Percentiles rank a stretch among this genome's conserved stretches.
phyloP scores from a whole-genome alignment of 2,888 invertebrate genomes.

The Tromatobia lineatoria region DNA sequence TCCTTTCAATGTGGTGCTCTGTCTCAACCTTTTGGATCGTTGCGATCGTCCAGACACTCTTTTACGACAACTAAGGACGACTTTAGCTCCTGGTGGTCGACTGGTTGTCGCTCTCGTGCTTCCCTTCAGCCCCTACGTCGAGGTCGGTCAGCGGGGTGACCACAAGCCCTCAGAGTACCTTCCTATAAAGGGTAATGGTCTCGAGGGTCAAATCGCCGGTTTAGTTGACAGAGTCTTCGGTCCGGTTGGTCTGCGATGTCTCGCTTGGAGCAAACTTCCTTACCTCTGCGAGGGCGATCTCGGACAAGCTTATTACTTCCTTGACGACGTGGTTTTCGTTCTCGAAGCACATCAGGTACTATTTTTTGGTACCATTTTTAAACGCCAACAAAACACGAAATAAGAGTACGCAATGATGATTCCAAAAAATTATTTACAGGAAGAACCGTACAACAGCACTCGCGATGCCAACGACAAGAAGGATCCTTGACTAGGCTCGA shows the following conservation, averaged over 20 bases:
- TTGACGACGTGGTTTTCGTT: conserved; percentile 96
- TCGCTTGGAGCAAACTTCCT: conserved; percentile 95
- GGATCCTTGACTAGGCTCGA: conserved; percentile 23
- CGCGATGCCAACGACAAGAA: conserved; percentile 19
- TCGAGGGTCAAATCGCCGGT: conserved; percentile 93
- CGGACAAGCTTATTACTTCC: conserved; percentile 95
- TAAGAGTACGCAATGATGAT: neutral
- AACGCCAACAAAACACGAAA: no score
- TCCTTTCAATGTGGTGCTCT: conserved; percentile 92
- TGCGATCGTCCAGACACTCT: conserved; percentile 94
- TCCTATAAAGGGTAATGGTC: conserved; percentile 89
- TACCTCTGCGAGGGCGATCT: conserved; percentile 99
- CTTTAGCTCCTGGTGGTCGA: conserved; percentile 91
- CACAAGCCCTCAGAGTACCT: conserved; percentile 91
- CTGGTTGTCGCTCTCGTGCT: conserved; percentile 96
- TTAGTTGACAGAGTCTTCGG: conserved; percentile 89
- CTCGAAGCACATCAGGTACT: conserved; percentile 86
- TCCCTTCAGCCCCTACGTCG: conserved; percentile 98
- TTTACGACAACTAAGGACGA: conserved; percentile 90
- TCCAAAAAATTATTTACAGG: conserved; percentile 60
- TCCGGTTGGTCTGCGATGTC: conserved; percentile 91
- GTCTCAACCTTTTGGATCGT: conserved; percentile 97
- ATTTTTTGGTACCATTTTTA: neutral
- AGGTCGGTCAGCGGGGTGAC: conserved; percentile 91
- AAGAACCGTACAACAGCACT: conserved; percentile 66